Evolutionary conservation across 2,888 invertebrate genomes (phyloP), one percentile per base, ranked within the genome.

Genomic region (Cheilosia scutellata): DNA sequence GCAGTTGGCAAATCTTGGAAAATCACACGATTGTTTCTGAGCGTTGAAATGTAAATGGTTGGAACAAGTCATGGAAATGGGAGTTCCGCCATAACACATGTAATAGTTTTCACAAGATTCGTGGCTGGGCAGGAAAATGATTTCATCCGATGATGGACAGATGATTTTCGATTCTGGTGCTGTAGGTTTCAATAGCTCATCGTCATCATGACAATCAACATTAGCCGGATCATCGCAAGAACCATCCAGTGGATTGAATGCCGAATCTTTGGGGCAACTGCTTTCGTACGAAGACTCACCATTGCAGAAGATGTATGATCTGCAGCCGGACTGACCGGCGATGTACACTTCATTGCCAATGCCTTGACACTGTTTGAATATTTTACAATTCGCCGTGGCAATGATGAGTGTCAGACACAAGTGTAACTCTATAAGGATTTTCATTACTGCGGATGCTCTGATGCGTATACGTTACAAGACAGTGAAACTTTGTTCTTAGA

Each of bases 281-380:
- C 51, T 27, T 25, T 76, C 71, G 29, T 40, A 80, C 1, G 84
- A 86, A 6, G 53, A 13, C 0, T 62, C 66, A 0, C 65, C 84
- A 42, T 80, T 29, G 7, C 84, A 86, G 7, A 9, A 47, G 11
- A 78, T 78, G 16, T 20, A 78, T 0, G 57, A 63, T 3, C 27
- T 31, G 16, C 78, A 78, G n/a, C 76, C 77, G 0, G 6, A 60
- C 4, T 11, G 29, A 1, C 70, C 55, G 1, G 53, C 1, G 9
- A 49, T 11, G 20, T 27, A 77, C 5, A 9, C 16, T 11, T 60
- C 33, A 0, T 1, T 33, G 20, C 42, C 37, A 13, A 42, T 49
- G 2, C 57, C 63, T n/a, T 55, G 6, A 6, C 83, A 79, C 16
- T 84, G 37, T 27, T 9, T 9, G 42, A 71, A 84, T 2, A 11